These are phyloP conservation scores for Connochaetes taurinus DNA, from an alignment of 2,113 vertebrate species.

Conservation along the genomic window DNA sequence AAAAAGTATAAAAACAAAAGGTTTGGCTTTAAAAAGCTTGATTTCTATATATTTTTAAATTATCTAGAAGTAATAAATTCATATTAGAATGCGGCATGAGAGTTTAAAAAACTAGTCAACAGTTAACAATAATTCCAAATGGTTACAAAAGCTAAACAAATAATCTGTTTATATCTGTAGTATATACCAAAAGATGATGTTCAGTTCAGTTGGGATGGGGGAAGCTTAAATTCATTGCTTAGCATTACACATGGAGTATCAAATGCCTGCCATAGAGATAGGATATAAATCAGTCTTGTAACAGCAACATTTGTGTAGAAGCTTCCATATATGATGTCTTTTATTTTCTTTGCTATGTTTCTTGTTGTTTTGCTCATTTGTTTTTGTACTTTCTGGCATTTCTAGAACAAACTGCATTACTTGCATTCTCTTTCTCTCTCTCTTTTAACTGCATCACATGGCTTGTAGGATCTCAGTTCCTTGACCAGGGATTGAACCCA, in stretches of 20 bases:
- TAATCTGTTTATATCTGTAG: background rate
- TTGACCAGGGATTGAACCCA: background rate
- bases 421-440: background rate
- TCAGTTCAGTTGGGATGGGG: background rate
- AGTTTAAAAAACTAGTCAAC: background rate
- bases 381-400: background rate
- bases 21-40: background rate
- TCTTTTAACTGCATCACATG: background rate
- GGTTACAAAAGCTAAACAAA: background rate
- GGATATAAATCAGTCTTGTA: background rate
- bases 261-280: background rate
- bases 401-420: background rate
- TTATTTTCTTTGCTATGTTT: background rate
- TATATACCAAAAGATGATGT: background rate
- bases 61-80: background rate
- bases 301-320: background rate
- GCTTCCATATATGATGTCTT: background rate
- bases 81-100: background rate
- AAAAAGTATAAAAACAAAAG: background rate
- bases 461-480: background rate
- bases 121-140: background rate
- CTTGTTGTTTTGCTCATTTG: background rate
- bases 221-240: background rate
- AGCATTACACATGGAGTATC: background rate
- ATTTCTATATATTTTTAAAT: conserved; percentile 3